phyloP scores from a whole-genome alignment of 2,113 vertebrate species.

The Sterna hirundo region DNA sequence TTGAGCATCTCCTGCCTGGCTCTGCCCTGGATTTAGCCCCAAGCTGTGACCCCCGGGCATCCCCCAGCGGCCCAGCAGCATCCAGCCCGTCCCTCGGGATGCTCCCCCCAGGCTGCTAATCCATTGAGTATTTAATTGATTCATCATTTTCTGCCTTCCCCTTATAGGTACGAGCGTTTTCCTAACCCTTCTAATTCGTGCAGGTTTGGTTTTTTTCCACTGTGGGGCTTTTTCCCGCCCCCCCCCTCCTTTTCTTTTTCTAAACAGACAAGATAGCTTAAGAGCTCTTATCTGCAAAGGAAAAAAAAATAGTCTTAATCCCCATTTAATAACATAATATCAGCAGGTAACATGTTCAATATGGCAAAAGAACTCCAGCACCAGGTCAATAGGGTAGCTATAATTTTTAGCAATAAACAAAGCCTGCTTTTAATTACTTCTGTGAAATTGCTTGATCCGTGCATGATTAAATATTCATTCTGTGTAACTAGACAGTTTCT shows the following conservation, averaged over 20 bases:
- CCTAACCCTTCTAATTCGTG: neutral
- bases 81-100: neutral
- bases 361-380: constrained; percentile 73
- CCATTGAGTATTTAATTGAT: neutral
- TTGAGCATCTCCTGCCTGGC: neutral
- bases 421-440: constrained; percentile 89
- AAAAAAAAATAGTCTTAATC: constrained; percentile 1
- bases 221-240: neutral
- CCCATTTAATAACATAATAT: constrained; percentile 57
- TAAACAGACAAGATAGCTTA: constrained; percentile 7
- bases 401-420: constrained; percentile 77
- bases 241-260: neutral
- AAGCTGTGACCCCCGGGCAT: rapidly evolving
- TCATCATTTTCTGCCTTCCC: neutral
- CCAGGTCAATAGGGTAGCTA: constrained; percentile 81
- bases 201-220: neutral
- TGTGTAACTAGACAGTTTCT: constrained; percentile 82
- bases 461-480: constrained; percentile 93
- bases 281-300: constrained; percentile 27
- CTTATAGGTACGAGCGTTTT: neutral
- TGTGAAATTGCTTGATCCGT: constrained; percentile 85
- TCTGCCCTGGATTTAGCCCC: neutral
- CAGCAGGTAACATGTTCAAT: constrained; percentile 79
- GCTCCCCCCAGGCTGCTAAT: neutral
- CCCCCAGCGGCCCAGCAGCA: neutral